A percentile compares a stretch with the other conserved stretches of the same genome.
Conservation (phyloP, 2,797 vertebrate species). For the Sebastes trivittatus region DNA sequence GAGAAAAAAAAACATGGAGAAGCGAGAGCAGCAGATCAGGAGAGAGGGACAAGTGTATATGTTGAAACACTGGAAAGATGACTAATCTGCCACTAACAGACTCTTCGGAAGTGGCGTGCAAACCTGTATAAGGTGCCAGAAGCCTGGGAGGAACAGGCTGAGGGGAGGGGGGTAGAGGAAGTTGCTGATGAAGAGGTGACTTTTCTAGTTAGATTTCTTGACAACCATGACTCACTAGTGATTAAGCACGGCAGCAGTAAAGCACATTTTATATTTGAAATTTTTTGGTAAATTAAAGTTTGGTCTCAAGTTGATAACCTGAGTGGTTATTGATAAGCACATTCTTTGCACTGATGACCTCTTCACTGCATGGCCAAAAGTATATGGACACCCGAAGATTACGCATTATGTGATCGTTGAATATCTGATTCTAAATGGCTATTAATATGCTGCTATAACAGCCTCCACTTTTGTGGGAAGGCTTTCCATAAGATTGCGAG, state of each 20-base stretch:
- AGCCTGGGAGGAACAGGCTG: slow-evolving; percentile 4
- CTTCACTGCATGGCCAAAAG: not conserved
- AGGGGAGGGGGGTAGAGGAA: not conserved
- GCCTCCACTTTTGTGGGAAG: not conserved
- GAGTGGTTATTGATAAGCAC: not conserved
- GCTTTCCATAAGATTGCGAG: no score
- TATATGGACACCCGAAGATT: not conserved
- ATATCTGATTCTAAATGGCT: not conserved
- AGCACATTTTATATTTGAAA: not conserved
- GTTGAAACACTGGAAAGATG: slow-evolving; percentile 36
- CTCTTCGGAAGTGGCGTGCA: slow-evolving; percentile 43
- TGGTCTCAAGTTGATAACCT: not conserved
- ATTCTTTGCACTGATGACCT: not conserved
- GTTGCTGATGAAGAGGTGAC: slow-evolving; percentile 27
- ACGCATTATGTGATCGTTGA: not conserved
- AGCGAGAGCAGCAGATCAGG: slow-evolving; percentile 27
- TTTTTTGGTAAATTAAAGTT: not conserved
- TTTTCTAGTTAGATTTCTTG: slow-evolving; percentile 3
- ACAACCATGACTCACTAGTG: not conserved
- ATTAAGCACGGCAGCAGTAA: slow-evolving; percentile 30
- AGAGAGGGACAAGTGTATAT: slow-evolving; percentile 47
- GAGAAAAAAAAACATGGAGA: slow-evolving; percentile 5
- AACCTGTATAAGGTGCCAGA: slow-evolving; percentile 18
- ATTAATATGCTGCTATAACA: not conserved
- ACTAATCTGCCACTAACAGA: slow-evolving; percentile 46